A percentile compares a stretch with the other conserved stretches of the same genome.
These are phyloP conservation scores for Cheilosia vernalis DNA, from an alignment of 2,888 invertebrate genomes.

Conservation along the genomic window DNA sequence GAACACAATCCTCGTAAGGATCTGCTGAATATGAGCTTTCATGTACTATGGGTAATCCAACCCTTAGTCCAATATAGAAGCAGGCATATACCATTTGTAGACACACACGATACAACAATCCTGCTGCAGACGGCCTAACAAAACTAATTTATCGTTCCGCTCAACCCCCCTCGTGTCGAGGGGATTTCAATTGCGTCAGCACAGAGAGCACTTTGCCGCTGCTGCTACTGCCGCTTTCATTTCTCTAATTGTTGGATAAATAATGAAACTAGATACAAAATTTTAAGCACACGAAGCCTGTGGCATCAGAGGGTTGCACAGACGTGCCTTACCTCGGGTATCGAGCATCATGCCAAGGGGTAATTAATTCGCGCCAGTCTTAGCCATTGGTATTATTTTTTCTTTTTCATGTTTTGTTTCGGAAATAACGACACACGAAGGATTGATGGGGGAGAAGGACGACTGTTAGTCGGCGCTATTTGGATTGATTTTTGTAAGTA, in stretches of 20 bases:
- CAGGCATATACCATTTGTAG: neutral
- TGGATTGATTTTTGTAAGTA: constrained; percentile 39
- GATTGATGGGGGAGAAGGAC: constrained; percentile 15
- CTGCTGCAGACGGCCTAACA: constrained; percentile 42
- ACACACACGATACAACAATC: constrained; percentile 2
- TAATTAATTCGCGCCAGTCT: constrained; percentile 30
- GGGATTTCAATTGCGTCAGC: constrained; percentile 67
- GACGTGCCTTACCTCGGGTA: neutral
- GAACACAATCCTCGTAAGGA: constrained; percentile 44
- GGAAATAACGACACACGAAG: constrained; percentile 21
- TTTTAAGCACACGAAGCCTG: constrained; percentile 31
- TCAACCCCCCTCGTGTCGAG: constrained; percentile 26
- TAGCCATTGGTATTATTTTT: constrained; percentile 20
- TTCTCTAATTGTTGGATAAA: constrained; percentile 70
- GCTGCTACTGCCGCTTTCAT: constrained; percentile 17
- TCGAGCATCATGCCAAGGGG: constrained; percentile 14
- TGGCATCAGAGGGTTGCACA: neutral
- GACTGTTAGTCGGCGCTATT: neutral
- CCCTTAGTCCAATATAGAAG: constrained; percentile 1
- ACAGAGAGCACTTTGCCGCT: constrained; percentile 33
- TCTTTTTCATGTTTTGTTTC: neutral
- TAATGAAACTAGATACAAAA: constrained; percentile 67
- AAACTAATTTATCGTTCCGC: constrained; percentile 61
- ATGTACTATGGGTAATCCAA: constrained; percentile 42
- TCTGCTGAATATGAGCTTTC: constrained; percentile 51